Evolutionary conservation across 1,140 invertebrate genomes (phyloP).

Genomic region (Physella acuta): DNA sequence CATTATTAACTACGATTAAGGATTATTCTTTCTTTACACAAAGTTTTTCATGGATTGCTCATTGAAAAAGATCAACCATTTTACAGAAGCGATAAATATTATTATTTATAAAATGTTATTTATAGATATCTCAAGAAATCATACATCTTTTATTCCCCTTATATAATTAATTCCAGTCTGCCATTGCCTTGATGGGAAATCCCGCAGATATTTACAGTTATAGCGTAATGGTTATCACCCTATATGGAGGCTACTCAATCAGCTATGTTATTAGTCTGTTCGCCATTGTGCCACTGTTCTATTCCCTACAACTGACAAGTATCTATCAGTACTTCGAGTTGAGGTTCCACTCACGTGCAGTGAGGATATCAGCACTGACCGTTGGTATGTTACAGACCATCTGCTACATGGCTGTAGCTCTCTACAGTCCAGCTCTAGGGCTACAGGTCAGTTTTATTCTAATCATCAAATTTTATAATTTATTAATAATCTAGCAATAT

Average conservation of each 20-base stretch:
- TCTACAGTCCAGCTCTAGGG: slow-evolving; percentile 87
- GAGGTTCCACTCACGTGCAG: slow-evolving; percentile 39
- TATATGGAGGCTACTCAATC: slow-evolving; percentile 33
- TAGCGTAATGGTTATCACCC: slow-evolving; percentile 34
- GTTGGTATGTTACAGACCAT: slow-evolving; percentile 60
- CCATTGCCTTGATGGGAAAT: slow-evolving; percentile 82
- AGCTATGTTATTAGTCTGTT: slow-evolving; percentile 40
- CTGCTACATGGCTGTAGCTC: slow-evolving; percentile 85
- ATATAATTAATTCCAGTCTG: slow-evolving; percentile 71
- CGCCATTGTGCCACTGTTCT: slow-evolving; percentile 48
- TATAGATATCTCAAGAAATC: no score
- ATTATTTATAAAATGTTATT: no score
- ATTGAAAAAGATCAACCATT: no score
- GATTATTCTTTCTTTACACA: no score
- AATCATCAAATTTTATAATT: no score
- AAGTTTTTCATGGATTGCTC: no score
- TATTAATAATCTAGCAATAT: no score
- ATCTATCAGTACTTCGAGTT: slow-evolving; percentile 72
- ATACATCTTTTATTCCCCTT: no score
- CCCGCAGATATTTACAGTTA: slow-evolving; percentile 77
- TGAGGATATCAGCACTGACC: slow-evolving; percentile 32
- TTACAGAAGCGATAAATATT: no score
- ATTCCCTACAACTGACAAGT: slow-evolving; percentile 49
- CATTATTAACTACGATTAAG: no score
- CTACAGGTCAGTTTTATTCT: slow-evolving; percentile 88